phyloP scores from a whole-genome alignment of 2,113 vertebrate species.

The Ceyx melanurus region DNA sequence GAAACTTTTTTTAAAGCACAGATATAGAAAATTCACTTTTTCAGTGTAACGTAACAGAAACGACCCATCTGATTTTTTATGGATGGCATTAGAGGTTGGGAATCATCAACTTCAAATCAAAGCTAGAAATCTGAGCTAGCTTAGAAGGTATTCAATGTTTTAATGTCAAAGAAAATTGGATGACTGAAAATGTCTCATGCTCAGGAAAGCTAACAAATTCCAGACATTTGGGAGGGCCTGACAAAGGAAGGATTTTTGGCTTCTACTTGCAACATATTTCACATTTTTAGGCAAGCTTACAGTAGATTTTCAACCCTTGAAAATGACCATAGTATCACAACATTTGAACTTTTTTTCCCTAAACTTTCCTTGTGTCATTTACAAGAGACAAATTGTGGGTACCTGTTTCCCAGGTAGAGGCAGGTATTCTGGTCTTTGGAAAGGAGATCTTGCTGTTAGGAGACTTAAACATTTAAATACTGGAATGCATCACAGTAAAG shows the following conservation, averaged over 20 bases:
- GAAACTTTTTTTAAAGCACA: neutral
- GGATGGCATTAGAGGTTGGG: neutral
- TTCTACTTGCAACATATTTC: slow-evolving; percentile 43
- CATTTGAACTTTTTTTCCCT: neutral
- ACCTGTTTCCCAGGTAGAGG: neutral
- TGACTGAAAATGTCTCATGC: neutral
- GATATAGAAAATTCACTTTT: neutral
- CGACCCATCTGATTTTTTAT: neutral
- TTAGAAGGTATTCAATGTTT: neutral
- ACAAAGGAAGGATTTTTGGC: slow-evolving; percentile 42
- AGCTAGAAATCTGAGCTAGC: neutral
- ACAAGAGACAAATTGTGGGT: neutral
- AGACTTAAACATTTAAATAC: neutral
- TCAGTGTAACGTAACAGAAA: neutral
- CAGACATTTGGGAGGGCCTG: slow-evolving; percentile 26
- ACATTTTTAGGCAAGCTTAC: slow-evolving; percentile 57
- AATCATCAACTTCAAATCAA: neutral
- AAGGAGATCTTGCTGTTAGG: neutral
- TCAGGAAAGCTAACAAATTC: slow-evolving; percentile 46
- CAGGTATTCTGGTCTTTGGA: neutral
- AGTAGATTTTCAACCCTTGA: neutral
- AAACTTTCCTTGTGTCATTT: neutral
- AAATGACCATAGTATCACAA: neutral
- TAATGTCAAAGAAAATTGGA: neutral
- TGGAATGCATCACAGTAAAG: neutral